Conservation (phyloP, 2,113 vertebrate species). For the Nestor notabilis region DNA sequence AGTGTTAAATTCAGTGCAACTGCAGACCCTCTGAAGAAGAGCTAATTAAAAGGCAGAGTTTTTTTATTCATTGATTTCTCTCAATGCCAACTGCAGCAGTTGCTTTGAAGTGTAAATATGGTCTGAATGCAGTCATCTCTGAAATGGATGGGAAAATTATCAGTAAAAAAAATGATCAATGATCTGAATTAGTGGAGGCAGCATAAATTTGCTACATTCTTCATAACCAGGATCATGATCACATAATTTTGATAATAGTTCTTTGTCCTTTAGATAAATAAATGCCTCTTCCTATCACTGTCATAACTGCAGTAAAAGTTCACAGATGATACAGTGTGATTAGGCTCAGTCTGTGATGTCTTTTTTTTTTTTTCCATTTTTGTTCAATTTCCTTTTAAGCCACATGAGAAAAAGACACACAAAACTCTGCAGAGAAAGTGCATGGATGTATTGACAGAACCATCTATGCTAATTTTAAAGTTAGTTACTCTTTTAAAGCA, state of each 20-base stretch:
- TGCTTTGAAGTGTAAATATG: conserved; percentile 40
- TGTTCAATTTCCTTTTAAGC: not conserved
- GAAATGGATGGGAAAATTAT: conserved; percentile 4
- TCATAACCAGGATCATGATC: not conserved
- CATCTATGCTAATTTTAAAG: not conserved
- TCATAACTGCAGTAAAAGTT: not conserved
- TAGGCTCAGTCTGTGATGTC: not conserved
- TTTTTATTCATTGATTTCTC: conserved; percentile 13
- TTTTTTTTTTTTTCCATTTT: not conserved
- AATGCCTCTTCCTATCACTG: not conserved
- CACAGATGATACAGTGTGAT: not conserved
- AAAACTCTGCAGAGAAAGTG: not conserved
- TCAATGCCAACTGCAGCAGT: not conserved
- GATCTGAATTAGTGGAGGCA: conserved; percentile 8
- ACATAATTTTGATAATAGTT: not conserved
- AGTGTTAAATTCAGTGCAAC: conserved; percentile 9
- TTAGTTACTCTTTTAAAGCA: not conserved
- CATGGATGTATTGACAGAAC: not conserved
- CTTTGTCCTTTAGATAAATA: not conserved
- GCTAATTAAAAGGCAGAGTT: conserved; percentile 28
- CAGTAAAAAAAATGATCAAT: not conserved
- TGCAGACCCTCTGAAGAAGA: not conserved
- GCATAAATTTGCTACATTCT: not conserved
- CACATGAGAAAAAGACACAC: not conserved
- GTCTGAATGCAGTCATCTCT: not conserved